Evolutionary conservation across 2,797 vertebrate genomes (phyloP).

Genomic region (Otus scops): DNA sequence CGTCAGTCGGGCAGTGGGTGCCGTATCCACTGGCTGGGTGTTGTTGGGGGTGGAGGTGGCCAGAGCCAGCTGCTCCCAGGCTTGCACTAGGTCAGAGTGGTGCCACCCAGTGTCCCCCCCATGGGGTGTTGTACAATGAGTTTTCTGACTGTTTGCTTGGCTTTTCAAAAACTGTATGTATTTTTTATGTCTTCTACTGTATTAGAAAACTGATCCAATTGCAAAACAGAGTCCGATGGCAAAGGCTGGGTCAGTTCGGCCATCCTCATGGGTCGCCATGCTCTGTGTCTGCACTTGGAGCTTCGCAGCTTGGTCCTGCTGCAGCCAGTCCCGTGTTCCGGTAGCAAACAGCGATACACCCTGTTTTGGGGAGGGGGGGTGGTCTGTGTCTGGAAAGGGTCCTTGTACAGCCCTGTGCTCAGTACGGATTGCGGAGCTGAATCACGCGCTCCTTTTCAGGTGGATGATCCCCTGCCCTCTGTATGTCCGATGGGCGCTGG

Average conservation of each 20-base stretch:
- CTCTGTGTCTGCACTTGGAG: accelerated
- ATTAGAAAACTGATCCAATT: neutral
- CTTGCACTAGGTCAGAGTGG: neutral
- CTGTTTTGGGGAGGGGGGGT: neutral
- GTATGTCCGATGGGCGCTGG: accelerated
- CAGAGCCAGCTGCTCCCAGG: neutral
- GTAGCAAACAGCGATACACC: neutral
- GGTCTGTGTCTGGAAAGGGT: neutral
- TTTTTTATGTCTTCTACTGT: neutral
- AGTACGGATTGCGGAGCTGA: accelerated
- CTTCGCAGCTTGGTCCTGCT: neutral
- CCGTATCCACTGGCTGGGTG: accelerated
- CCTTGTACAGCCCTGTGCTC: neutral
- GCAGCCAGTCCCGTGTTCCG: neutral
- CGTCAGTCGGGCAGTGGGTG: accelerated
- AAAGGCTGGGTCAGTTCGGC: neutral
- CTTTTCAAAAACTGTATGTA: neutral
- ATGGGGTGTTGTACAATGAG: accelerated
- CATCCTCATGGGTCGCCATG: accelerated
- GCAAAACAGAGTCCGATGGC: neutral
- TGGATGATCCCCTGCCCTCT: accelerated
- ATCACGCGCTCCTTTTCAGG: accelerated
- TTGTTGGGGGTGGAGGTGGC: neutral
- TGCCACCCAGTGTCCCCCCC: neutral
- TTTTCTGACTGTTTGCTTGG: neutral